Percentiles rank a stretch among this genome's conserved stretches.
phyloP scores from a whole-genome alignment of 2,888 invertebrate genomes.

The Agapostemon virescens region DNA sequence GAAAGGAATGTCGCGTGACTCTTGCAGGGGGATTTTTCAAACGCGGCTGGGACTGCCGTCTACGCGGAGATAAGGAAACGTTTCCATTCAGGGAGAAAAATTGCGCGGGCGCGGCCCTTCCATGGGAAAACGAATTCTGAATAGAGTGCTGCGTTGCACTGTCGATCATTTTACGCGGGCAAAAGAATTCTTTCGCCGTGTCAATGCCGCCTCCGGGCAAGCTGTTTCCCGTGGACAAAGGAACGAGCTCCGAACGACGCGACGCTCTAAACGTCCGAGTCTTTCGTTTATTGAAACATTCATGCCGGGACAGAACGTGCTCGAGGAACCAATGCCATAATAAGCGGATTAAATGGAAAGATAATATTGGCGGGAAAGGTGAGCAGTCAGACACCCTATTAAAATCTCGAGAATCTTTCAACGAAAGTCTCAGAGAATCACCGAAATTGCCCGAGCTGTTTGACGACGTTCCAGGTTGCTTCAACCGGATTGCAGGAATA shows the following conservation, averaged over 20 bases:
- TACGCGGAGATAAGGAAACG: constrained; percentile 34
- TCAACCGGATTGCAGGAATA: background rate
- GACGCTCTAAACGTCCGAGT: background rate
- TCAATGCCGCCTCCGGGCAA: background rate
- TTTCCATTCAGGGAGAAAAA: constrained; percentile 32
- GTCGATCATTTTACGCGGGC: constrained; percentile 23
- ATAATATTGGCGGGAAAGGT: constrained; percentile 1
- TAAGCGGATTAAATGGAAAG: constrained; percentile 20
- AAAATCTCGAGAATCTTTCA: background rate
- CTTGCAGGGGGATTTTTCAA: constrained; percentile 33
- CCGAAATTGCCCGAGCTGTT: background rate
- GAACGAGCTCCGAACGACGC: background rate
- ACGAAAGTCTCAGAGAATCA: background rate
- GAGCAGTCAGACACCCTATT: constrained; percentile 5
- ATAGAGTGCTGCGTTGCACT: constrained; percentile 24
- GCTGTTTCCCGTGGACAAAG: constrained; percentile 8
- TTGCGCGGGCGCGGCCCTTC: constrained; percentile 20
- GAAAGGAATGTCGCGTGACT: constrained; percentile 40
- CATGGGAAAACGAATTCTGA: constrained; percentile 34
- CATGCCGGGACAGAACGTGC: background rate
- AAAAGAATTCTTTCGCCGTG: constrained; percentile 30
- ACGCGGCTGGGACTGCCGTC: background rate
- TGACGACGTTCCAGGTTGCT: background rate
- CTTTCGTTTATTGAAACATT: constrained; percentile 27
- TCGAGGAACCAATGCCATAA: constrained; percentile 14